Percentiles rank a stretch among this genome's conserved stretches.
Evolutionary conservation across 1,140 invertebrate species (phyloP).

Genomic region (Drosophila takahashii): DNA sequence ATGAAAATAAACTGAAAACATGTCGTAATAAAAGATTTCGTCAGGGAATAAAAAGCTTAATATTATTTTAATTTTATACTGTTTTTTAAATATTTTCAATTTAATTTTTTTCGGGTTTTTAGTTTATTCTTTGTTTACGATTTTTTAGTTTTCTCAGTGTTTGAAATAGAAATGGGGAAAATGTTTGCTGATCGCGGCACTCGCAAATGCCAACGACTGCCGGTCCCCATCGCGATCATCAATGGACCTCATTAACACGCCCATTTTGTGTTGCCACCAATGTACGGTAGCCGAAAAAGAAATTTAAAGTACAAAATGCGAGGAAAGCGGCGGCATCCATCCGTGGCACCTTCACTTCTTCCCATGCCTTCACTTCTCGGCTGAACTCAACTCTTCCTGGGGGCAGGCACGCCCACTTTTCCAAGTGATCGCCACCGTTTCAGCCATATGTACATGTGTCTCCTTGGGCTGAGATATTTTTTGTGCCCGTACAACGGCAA

Average conservation of each 20-base stretch:
- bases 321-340: conserved; percentile 51
- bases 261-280: conserved; percentile 73
- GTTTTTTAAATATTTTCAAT: too few relatives aligned
- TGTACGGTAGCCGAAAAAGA: conserved; percentile 51
- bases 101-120: background rate
- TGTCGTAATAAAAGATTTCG: too few relatives aligned
- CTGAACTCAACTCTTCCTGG: conserved; percentile 65
- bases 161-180: background rate
- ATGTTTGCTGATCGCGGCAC: conserved; percentile 22
- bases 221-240: conserved; percentile 29
- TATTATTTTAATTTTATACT: too few relatives aligned
- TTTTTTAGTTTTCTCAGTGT: conserved; percentile 7
- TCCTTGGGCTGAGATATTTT: conserved; percentile 6
- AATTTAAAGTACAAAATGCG: conserved; percentile 23
- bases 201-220: conserved; percentile 67
- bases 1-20: background rate
- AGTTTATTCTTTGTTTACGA: too few relatives aligned
- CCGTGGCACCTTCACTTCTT: conserved; percentile 60
- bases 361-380: conserved; percentile 25
- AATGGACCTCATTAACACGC: conserved; percentile 66
- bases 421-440: conserved; percentile 59
- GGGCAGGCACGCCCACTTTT: conserved; percentile 61
- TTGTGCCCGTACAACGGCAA: conserved; percentile 39
- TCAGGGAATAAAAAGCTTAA: too few relatives aligned
- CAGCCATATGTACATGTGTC: conserved; percentile 40